These are phyloP conservation scores for Zalophus californianus DNA, from an alignment of 2,797 vertebrate genomes.

Conservation along the genomic window DNA sequence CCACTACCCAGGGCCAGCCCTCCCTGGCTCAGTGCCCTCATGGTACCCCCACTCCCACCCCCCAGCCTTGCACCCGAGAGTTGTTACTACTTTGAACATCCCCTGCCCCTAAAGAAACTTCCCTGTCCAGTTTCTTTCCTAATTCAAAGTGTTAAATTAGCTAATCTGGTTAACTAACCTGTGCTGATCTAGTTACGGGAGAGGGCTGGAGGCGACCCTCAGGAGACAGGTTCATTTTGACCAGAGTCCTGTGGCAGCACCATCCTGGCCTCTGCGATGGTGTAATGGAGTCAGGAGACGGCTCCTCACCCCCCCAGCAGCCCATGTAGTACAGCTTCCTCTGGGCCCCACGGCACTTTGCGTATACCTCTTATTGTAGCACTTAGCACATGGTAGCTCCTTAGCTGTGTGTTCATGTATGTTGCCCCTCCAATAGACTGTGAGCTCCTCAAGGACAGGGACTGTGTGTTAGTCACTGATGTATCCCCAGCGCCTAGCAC, in stretches of 20 bases:
- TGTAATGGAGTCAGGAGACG: constrained; percentile 37
- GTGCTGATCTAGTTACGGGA: constrained; percentile 61
- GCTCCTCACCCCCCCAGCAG: background rate
- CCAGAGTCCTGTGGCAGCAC: background rate
- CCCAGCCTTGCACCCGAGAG: background rate
- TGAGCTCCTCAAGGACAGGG: constrained; percentile 78
- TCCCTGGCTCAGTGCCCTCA: constrained; percentile 37
- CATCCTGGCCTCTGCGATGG: background rate
- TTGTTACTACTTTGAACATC: constrained; percentile 46
- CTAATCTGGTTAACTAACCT: constrained; percentile 43
- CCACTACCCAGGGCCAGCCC: constrained; percentile 24
- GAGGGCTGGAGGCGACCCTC: constrained; percentile 43
- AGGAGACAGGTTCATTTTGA: background rate
- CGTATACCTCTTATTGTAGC: constrained; percentile 69
- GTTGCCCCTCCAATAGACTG: constrained; percentile 66
- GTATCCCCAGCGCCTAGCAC: constrained; percentile 68
- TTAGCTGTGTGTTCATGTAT: constrained; percentile 51
- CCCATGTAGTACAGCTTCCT: background rate
- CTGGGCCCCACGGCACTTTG: constrained; percentile 61
- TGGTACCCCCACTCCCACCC: background rate
- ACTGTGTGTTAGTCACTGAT: constrained; percentile 73
- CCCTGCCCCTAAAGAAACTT: constrained; percentile 59
- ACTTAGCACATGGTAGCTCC: constrained; percentile 52
- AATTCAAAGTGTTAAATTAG: constrained; percentile 60
- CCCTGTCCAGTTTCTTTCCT: constrained; percentile 68